phyloP scores from a whole-genome alignment of 2,113 vertebrate species.

The Elanoides forficatus region DNA sequence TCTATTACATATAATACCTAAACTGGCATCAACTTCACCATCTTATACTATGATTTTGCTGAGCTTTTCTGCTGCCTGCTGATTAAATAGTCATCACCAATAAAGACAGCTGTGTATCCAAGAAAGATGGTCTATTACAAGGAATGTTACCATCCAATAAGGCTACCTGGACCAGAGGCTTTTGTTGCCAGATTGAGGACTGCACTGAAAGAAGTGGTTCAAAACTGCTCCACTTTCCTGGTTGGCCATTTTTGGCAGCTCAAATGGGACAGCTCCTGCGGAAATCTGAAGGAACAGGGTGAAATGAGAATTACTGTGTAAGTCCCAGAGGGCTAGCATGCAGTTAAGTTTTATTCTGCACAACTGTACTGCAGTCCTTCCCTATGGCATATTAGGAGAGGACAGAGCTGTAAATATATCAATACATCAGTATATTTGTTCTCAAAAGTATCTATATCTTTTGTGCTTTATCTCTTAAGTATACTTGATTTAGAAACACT shows the following conservation, averaged over 20 bases:
- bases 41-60: background rate
- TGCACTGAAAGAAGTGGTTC: background rate
- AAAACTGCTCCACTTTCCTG: background rate
- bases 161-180: background rate
- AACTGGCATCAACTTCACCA: background rate
- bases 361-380: background rate
- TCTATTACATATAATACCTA: background rate
- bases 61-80: background rate
- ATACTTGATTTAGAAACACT: background rate
- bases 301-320: background rate
- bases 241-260: background rate
- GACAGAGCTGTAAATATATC: background rate
- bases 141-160: background rate
- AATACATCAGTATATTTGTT: background rate
- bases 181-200: background rate
- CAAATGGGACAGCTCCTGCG: background rate
- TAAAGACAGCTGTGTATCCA: background rate
- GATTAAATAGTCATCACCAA: background rate
- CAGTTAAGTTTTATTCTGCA: background rate
- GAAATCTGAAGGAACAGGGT: background rate
- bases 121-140: background rate
- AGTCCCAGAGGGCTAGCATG: background rate
- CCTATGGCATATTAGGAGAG: background rate
- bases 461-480: background rate
- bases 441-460: background rate